Conservation (phyloP, 1,140 invertebrate genomes). For the Battus philenor region DNA sequence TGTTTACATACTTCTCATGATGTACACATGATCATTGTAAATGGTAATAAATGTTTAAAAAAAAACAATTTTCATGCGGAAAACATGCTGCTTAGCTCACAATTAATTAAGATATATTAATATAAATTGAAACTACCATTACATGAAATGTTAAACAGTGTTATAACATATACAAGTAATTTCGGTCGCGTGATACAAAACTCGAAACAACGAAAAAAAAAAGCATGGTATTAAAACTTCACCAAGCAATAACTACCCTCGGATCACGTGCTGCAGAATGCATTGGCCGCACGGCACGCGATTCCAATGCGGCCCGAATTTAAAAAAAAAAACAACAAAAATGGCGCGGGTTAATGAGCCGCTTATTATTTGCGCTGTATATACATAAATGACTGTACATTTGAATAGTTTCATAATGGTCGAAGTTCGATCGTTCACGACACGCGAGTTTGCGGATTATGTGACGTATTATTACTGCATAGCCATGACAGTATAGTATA, state of each 20-base stretch:
- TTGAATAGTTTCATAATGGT: conserved; percentile 10
- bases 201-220: conserved; percentile 26
- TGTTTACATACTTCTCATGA: too few species aligned
- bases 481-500: too few species aligned
- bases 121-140: too few species aligned
- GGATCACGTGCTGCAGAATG: conserved; percentile 28
- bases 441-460: conserved; percentile 12
- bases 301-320: conserved; percentile 29
- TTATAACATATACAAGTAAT: conserved; percentile 6
- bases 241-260: conserved; percentile 21
- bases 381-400: conserved; percentile 5
- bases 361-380: conserved; percentile 9
- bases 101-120: too few species aligned
- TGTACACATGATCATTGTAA: too few species aligned
- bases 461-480: too few species aligned
- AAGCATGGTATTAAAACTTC: conserved; percentile 26
- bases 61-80: too few species aligned
- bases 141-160: too few species aligned
- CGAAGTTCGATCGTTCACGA: conserved; percentile 8
- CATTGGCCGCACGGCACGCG: conserved; percentile 32
- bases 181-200: conserved; percentile 26
- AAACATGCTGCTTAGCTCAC: too few species aligned
- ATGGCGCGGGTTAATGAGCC: conserved; percentile 12
- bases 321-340: conserved; percentile 22
- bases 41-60: too few species aligned